A percentile compares a stretch with the other conserved stretches of the same genome.
These are phyloP conservation scores for Pseudomyrmex flavicornis DNA, from an alignment of 1,140 invertebrate genomes.

Conservation along the genomic window DNA sequence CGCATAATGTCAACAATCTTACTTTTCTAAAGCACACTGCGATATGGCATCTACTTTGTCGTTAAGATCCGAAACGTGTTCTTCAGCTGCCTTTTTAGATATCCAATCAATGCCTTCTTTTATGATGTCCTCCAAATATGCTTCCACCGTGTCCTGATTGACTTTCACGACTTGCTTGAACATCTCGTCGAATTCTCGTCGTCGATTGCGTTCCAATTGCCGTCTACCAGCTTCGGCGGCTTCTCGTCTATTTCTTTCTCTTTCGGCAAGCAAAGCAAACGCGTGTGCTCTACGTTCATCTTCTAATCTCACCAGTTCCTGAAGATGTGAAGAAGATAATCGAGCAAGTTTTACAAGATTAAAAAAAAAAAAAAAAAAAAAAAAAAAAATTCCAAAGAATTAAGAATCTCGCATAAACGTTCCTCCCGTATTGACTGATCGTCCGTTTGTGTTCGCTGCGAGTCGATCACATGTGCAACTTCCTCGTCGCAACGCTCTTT, in stretches of 20 bases:
- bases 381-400: slow-evolving; percentile 88
- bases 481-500: slow-evolving; percentile 82
- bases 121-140: slow-evolving; percentile 88
- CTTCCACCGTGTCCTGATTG: slow-evolving; percentile 87
- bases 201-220: slow-evolving; percentile 88
- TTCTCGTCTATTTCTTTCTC: slow-evolving; percentile 89
- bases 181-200: slow-evolving; percentile 91
- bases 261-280: slow-evolving; percentile 88
- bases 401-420: slow-evolving; percentile 84
- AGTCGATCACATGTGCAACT: slow-evolving; percentile 80
- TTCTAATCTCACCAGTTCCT: slow-evolving; percentile 89
- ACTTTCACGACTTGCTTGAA: slow-evolving; percentile 89
- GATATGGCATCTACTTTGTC: slow-evolving; percentile 87
- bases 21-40: slow-evolving; percentile 79
- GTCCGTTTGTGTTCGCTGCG: slow-evolving; percentile 78
- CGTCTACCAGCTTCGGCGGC: slow-evolving; percentile 89
- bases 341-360: not conserved
- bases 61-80: slow-evolving; percentile 86
- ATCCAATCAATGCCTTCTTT: slow-evolving; percentile 86
- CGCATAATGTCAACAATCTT: slow-evolving; percentile 19
- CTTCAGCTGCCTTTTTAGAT: slow-evolving; percentile 86
- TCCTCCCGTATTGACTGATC: slow-evolving; percentile 79
- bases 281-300: slow-evolving; percentile 91
- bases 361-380: too few species aligned
- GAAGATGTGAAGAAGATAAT: not conserved